These are phyloP conservation scores for Allacma fusca DNA, from an alignment of 2,888 invertebrate genomes.

Conservation along the genomic window DNA sequence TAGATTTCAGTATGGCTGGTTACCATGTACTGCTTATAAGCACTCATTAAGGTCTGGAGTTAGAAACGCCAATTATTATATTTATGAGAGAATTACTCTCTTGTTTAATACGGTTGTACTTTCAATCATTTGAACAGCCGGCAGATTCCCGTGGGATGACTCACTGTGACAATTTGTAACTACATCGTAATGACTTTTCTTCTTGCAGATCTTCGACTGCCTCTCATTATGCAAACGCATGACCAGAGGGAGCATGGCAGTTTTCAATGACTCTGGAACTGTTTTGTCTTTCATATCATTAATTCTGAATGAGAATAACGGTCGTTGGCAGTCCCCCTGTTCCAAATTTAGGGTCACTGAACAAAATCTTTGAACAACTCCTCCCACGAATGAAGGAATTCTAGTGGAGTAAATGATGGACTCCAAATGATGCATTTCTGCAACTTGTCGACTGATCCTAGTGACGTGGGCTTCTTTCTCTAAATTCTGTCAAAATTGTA, in stretches of 20 bases:
- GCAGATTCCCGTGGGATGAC: neutral
- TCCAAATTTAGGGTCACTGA: slow-evolving; percentile 39
- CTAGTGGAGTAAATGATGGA: slow-evolving; percentile 55
- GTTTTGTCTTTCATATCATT: slow-evolving; percentile 56
- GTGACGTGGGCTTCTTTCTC: slow-evolving; percentile 58
- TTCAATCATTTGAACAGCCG: neutral
- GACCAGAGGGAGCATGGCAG: slow-evolving; percentile 51
- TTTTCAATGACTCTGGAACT: slow-evolving; percentile 57
- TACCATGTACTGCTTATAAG: no score
- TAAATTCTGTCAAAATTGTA: slow-evolving; percentile 47
- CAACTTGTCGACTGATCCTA: slow-evolving; percentile 54
- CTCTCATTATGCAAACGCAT: slow-evolving; percentile 30
- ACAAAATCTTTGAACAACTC: slow-evolving; percentile 48
- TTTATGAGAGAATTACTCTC: no score
- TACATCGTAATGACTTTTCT: neutral
- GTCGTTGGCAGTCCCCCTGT: no score
- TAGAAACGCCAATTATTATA: no score
- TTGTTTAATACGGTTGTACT: no score
- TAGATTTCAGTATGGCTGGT: no score
- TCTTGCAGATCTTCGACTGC: slow-evolving; percentile 2
- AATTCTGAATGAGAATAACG: slow-evolving; percentile 52
- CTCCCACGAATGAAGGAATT: slow-evolving; percentile 50
- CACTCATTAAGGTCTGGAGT: no score
- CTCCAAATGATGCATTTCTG: slow-evolving; percentile 58
- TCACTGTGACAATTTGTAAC: neutral